A percentile compares a stretch with the other conserved stretches of the same genome.
Conservation (phyloP, 2,888 invertebrate species). For the Apodemia zela region DNA sequence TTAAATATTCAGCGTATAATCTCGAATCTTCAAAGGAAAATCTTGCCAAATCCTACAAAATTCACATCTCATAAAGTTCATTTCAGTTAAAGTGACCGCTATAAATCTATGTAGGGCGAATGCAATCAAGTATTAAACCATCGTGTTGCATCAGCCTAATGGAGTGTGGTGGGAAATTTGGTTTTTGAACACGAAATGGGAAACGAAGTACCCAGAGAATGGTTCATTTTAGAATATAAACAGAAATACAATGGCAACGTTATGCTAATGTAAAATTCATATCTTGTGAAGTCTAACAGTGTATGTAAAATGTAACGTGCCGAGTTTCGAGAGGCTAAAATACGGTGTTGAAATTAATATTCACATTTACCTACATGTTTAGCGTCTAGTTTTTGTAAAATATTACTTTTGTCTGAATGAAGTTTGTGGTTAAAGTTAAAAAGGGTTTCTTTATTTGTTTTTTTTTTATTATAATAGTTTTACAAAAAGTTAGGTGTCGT, state of each 20-base stretch:
- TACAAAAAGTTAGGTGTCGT: too few species aligned
- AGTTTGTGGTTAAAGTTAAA: too few species aligned
- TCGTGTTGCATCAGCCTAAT: conserved; percentile 46
- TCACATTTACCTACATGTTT: background rate
- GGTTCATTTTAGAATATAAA: conserved; percentile 29
- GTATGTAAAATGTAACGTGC: conserved; percentile 2
- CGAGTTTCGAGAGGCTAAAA: conserved; percentile 21
- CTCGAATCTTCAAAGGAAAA: conserved; percentile 10
- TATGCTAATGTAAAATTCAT: conserved; percentile 21
- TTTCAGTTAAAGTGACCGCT: conserved; percentile 30
- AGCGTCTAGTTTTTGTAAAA: background rate
- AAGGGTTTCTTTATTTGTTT: too few species aligned
- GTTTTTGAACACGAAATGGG: conserved; percentile 44
- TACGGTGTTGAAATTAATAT: background rate
- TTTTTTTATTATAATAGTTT: too few species aligned
- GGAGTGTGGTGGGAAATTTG: conserved; percentile 43
- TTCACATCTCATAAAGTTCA: conserved; percentile 24
- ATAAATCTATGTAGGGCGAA: conserved; percentile 36
- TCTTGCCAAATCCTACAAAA: background rate
- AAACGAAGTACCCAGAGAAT: conserved; percentile 45
- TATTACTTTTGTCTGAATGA: too few species aligned
- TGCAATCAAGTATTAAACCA: conserved; percentile 40
- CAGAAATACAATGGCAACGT: conserved; percentile 26
- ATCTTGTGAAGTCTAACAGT: conserved; percentile 16
- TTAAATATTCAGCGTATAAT: too few species aligned